Conservation (phyloP, 2,888 invertebrate species). For the Synanthedon vespiformis region DNA sequence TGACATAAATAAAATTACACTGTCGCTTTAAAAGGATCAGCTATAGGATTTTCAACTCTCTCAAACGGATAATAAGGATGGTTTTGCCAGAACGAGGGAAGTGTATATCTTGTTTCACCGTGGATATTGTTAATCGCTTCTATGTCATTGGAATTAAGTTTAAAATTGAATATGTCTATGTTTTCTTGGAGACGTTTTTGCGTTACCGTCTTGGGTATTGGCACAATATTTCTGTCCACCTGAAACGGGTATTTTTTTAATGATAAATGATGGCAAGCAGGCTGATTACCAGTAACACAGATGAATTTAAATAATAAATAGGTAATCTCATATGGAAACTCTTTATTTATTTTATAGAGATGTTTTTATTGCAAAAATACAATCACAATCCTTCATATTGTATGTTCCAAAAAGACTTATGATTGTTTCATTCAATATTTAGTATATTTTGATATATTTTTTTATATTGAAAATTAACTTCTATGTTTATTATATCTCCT, state of each 20-base stretch:
- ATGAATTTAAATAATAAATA: too few species aligned
- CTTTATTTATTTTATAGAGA: too few species aligned
- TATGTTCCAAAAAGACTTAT: too few species aligned
- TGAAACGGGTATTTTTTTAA: conserved; percentile 16
- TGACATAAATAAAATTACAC: too few species aligned
- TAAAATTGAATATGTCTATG: conserved; percentile 50
- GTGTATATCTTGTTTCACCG: conserved; percentile 22
- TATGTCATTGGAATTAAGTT: conserved; percentile 32
- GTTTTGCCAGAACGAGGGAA: conserved; percentile 56
- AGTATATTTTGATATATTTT: too few species aligned
- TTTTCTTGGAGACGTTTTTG: conserved; percentile 35
- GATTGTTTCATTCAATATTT: too few species aligned
- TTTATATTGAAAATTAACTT: too few species aligned
- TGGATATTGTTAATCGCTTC: conserved; percentile 27
- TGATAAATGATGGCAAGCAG: neutral
- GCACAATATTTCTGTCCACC: conserved; percentile 50
- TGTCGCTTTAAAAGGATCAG: conserved; percentile 26
- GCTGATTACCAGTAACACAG: too few species aligned
- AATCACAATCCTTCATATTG: too few species aligned
- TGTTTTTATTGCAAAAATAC: too few species aligned
- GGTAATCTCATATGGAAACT: too few species aligned
- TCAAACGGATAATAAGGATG: conserved; percentile 54
- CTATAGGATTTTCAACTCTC: conserved; percentile 29
- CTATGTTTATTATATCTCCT: too few species aligned
- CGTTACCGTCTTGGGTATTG: conserved; percentile 41